A percentile compares a stretch with the other conserved stretches of the same genome.
Conservation (phyloP, 2,888 invertebrate species). For the Eumerus sabulonum region DNA sequence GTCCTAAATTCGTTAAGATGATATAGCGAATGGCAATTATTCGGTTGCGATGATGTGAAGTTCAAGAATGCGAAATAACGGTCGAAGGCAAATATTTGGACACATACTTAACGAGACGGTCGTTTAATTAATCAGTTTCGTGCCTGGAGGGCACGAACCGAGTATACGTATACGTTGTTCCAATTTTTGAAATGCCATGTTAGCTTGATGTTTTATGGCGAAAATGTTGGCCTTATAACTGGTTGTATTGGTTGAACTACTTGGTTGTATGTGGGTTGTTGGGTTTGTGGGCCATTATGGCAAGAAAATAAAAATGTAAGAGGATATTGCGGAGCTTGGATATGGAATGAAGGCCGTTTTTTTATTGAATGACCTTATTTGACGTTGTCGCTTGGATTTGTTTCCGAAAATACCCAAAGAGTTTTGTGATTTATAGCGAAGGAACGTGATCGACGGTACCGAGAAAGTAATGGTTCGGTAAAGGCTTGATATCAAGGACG, state of each 20-base stretch:
- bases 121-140: background rate
- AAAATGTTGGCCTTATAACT: background rate
- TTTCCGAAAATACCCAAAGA: too few species aligned
- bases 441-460: too few species aligned
- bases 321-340: too few species aligned
- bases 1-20: background rate
- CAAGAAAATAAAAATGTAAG: too few species aligned
- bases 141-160: background rate
- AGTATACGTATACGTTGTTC: background rate
- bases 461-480: too few species aligned
- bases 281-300: too few species aligned
- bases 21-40: background rate
- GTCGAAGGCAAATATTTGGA: slow-evolving; percentile 1
- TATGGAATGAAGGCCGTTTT: too few species aligned
- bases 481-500: too few species aligned
- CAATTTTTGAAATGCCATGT: slow-evolving; percentile 4
- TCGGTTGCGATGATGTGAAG: background rate
- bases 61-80: background rate
- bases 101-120: background rate
- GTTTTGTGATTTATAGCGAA: too few species aligned
- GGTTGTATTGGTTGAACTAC: background rate
- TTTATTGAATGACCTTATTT: too few species aligned
- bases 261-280: background rate
- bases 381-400: too few species aligned
- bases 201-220: background rate